Evolutionary conservation across 2,113 vertebrate genomes (phyloP), one percentile per base, ranked within the genome.

Genomic region (Sitta europaea): DNA sequence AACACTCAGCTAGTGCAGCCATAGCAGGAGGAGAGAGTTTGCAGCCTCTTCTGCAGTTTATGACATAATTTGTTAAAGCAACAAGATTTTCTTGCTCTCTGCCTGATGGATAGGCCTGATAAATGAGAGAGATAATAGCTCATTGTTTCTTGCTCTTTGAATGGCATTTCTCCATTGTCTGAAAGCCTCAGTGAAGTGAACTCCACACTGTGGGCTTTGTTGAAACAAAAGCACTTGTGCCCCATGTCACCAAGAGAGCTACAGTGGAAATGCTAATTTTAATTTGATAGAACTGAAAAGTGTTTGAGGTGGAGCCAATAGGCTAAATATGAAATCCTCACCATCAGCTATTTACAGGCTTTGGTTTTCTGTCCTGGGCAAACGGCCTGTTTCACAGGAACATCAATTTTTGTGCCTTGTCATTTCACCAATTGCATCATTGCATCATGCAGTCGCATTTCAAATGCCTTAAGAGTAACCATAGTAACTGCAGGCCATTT

Each of bases 401-500:
- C 93, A 91, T 97, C 65, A 90, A 24, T 96, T 97, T 97, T 96
- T 97, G 72, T 97, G 96, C 95, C 78, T 96, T 96, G 95, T 97
- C 96, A 96, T 96, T 97, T 94, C 86, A 83, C 90, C 91, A 85
- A 90, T 96, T 96, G 90, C 95, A 94, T 97, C 97, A 90, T 96
- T 96, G 90, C 95, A 94, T 97, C 97, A 94, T 90, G 81, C 82
- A 93, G 84, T 90, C 65, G 70, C 90, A 92, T 93, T 95, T 91
- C 80, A 80, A 54, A 94, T 96, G 93, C 92, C 93, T 96, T 88
- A 84, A 75, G 84, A 93, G 97, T 97, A 96, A 97, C 97, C 97
- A 97, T 97, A 87, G 97, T 71, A 97, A 97, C 97, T 66, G 92
- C 72, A 72, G 90, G 38, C 75, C 84, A 92, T 96, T 97, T 96